These are phyloP conservation scores for Calephelis nemesis DNA, from an alignment of 1,140 invertebrate genomes.

Conservation along the genomic window DNA sequence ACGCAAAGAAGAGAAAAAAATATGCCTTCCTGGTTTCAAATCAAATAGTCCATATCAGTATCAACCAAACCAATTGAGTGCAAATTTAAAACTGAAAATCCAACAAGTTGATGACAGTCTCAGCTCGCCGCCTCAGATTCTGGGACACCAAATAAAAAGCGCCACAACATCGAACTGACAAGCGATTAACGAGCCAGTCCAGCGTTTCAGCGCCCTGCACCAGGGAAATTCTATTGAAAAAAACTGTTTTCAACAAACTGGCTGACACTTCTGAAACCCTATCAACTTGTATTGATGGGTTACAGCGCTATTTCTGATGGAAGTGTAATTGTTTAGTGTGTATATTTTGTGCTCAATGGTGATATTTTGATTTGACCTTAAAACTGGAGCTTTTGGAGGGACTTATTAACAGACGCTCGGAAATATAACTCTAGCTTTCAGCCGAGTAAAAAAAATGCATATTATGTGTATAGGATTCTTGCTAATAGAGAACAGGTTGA, in stretches of 20 bases:
- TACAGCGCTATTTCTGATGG: too few species aligned
- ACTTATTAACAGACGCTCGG: too few species aligned
- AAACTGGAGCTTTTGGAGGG: too few species aligned
- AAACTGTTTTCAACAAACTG: not conserved
- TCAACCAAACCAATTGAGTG: conserved; percentile 3
- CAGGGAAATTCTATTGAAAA: conserved; percentile 6
- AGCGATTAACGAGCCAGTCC: conserved; percentile 11
- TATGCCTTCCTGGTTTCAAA: not conserved
- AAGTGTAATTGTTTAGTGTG: too few species aligned
- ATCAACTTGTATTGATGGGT: not conserved
- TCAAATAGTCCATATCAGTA: not conserved
- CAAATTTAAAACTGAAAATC: conserved; percentile 9
- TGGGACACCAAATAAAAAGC: conserved; percentile 1
- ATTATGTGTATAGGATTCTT: too few species aligned
- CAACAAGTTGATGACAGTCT: conserved; percentile 14
- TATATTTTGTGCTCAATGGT: too few species aligned
- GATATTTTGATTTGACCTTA: too few species aligned
- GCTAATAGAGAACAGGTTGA: too few species aligned
- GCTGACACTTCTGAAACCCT: not conserved
- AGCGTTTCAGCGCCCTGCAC: conserved; percentile 1
- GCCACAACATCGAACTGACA: conserved; percentile 17
- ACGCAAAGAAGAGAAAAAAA: too few species aligned
- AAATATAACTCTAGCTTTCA: too few species aligned
- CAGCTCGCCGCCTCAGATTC: conserved; percentile 6
- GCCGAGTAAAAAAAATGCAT: too few species aligned